Conservation (phyloP, 2,797 vertebrate genomes). For the Cyclura pinguis region DNA sequence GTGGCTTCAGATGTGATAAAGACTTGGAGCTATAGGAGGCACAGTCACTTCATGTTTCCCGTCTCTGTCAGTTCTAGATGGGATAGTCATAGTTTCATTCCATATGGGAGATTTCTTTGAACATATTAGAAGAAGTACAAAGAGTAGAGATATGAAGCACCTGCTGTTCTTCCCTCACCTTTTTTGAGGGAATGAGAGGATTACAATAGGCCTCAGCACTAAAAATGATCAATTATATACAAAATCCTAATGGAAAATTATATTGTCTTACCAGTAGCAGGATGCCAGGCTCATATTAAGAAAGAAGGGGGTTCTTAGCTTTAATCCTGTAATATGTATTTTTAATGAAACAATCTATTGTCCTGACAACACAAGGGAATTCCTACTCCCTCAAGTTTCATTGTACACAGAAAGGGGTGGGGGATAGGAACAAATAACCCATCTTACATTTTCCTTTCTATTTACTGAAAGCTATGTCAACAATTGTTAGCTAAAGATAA, state of each 20-base stretch:
- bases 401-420: neutral
- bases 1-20: neutral
- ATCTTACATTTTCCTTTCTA: neutral
- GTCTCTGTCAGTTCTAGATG: neutral
- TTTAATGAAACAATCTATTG: conserved; percentile 16
- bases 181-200: neutral
- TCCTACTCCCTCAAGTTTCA: neutral
- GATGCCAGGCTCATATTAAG: conserved; percentile 1
- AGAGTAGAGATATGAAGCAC: neutral
- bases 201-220: neutral
- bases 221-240: neutral
- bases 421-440: neutral
- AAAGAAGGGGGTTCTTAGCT: neutral
- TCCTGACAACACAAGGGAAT: neutral
- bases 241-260: conserved; percentile 2
- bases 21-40: neutral
- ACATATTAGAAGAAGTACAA: neutral
- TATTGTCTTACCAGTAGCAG: neutral
- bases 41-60: neutral
- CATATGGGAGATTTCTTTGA: neutral
- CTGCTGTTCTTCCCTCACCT: neutral
- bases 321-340: neutral
- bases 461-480: neutral
- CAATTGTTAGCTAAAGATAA: rapidly evolving
- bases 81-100: neutral